These are phyloP conservation scores for Colinus virginianus DNA, from an alignment of 2,113 vertebrate species.

Conservation along the genomic window DNA sequence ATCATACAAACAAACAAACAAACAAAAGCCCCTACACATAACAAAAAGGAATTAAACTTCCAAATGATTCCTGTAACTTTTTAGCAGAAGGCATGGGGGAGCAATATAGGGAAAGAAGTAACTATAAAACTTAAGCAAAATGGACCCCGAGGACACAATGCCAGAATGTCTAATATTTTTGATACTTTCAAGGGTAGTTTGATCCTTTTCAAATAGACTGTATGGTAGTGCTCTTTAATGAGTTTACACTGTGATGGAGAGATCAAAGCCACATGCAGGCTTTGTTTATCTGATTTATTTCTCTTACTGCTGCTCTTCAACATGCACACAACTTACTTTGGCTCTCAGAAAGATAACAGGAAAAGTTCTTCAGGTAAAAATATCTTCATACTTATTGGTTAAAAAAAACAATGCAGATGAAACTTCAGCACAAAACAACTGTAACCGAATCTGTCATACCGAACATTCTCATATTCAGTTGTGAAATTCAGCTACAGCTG, in stretches of 20 bases:
- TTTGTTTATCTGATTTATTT: neutral
- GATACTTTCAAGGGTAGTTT: neutral
- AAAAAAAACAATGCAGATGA: neutral
- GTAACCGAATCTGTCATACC: neutral
- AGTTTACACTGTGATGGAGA: neutral
- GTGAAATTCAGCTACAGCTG: neutral
- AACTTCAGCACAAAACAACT: neutral
- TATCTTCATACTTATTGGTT: neutral
- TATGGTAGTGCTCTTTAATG: neutral
- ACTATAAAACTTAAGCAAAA: neutral
- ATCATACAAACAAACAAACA: no score
- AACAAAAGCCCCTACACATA: neutral
- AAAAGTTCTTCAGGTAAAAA: neutral
- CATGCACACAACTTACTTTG: neutral
- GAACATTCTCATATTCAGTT: neutral
- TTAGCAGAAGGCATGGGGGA: neutral
- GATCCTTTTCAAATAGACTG: neutral
- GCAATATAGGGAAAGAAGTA: neutral
- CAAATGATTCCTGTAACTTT: neutral
- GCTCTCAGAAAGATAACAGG: neutral
- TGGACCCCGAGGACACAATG: neutral
- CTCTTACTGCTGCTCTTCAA: neutral
- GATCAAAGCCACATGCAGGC: neutral
- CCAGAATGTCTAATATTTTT: neutral
- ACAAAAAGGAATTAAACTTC: neutral